Percentiles rank a stretch among this genome's conserved stretches.
These are phyloP conservation scores for Apocheima hispidaria DNA, from an alignment of 2,888 invertebrate species.

Conservation along the genomic window DNA sequence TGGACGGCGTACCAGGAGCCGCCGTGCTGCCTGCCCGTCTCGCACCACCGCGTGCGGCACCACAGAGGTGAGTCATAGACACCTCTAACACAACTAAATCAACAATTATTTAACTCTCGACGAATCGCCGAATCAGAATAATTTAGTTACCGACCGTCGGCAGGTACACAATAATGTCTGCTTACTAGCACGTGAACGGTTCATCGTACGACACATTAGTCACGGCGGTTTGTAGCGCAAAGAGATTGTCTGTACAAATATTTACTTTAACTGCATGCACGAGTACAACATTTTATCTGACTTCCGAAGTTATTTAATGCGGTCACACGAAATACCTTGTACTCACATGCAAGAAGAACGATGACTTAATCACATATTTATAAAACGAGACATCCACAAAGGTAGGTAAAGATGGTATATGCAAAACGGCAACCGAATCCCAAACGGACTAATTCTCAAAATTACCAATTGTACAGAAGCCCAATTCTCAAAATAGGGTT, in stretches of 20 bases:
- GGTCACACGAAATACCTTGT: conserved; percentile 18
- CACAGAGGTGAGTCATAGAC: conserved; percentile 85
- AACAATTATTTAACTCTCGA: neutral
- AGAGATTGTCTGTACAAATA: conserved; percentile 51
- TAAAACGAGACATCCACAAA: conserved; percentile 1
- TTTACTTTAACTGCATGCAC: conserved; percentile 45
- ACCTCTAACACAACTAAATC: conserved; percentile 1
- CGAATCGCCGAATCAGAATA: conserved; percentile 20
- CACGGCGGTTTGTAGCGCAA: conserved; percentile 50
- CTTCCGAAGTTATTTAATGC: conserved; percentile 28
- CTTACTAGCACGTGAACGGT: conserved; percentile 44
- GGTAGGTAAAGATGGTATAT: neutral
- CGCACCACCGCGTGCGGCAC: conserved; percentile 87
- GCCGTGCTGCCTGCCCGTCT: conserved; percentile 87
- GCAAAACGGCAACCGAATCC: too few species aligned
- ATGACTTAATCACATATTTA: too few species aligned
- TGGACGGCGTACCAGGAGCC: conserved; percentile 89
- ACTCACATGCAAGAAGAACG: conserved; percentile 1
- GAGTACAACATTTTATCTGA: conserved; percentile 25
- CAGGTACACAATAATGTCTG: conserved; percentile 31
- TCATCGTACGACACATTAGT: conserved; percentile 56
- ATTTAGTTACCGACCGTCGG: conserved; percentile 3
- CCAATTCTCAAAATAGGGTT: too few species aligned
- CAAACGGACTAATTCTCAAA: too few species aligned
- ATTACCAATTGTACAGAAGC: too few species aligned